Evolutionary conservation across 2,797 vertebrate genomes (phyloP).

Genomic region (Gymnothorax javanicus): DNA sequence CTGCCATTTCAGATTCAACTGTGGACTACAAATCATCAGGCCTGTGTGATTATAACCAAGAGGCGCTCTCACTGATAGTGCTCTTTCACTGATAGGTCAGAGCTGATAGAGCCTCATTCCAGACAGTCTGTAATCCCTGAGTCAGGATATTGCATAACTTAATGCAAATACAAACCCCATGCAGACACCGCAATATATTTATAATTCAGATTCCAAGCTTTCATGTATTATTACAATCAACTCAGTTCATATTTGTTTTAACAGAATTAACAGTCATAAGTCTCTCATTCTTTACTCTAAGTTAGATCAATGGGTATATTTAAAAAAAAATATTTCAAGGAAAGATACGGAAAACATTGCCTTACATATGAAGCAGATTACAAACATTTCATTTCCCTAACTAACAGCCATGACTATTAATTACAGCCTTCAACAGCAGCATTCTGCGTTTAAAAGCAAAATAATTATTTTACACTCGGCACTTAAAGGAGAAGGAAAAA

Average conservation of each 20-base stretch:
- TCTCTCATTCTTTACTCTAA: constrained; percentile 13
- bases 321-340: neutral
- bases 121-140: constrained; percentile 38
- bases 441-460: neutral
- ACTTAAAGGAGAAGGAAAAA: neutral
- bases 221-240: constrained; percentile 35
- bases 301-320: neutral
- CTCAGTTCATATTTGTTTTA: constrained; percentile 39
- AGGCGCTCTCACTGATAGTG: constrained; percentile 29
- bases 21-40: constrained; percentile 44
- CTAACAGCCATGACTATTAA: neutral
- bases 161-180: constrained; percentile 30
- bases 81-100: constrained; percentile 31
- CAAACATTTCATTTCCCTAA: neutral
- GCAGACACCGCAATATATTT: neutral
- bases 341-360: neutral
- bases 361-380: neutral
- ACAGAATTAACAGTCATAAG: constrained; percentile 28
- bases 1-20: constrained; percentile 46
- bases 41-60: neutral
- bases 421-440: neutral
- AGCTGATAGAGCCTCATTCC: constrained; percentile 21
- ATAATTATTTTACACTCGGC: neutral
- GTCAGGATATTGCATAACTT: constrained; percentile 30
- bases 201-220: constrained; percentile 19